phyloP scores from a whole-genome alignment of 2,113 vertebrate species.

The Herpailurus yagouaroundi region DNA sequence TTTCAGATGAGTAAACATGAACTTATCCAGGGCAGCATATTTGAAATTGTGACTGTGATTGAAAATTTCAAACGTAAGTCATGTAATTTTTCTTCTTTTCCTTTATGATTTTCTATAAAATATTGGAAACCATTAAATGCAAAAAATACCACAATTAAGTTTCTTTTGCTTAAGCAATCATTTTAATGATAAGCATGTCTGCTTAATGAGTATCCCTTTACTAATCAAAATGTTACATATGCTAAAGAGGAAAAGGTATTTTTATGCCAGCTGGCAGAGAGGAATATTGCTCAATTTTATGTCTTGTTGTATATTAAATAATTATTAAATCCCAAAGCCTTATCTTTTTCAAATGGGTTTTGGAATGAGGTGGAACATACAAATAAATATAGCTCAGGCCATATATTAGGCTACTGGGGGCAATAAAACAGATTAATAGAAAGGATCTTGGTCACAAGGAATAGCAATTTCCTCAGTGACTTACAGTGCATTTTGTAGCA shows the following conservation, averaged over 20 bases:
- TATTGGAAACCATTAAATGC: neutral
- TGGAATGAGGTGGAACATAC: neutral
- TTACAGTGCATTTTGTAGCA: neutral
- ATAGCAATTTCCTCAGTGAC: neutral
- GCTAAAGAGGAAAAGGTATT: neutral
- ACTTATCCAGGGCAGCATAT: neutral
- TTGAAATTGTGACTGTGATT: neutral
- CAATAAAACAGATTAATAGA: neutral
- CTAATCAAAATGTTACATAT: neutral
- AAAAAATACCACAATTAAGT: neutral
- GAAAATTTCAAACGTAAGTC: neutral
- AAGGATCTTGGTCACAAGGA: neutral
- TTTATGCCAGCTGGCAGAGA: neutral
- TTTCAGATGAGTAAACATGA: neutral
- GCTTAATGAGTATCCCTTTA: neutral
- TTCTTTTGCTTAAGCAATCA: slow-evolving; percentile 23
- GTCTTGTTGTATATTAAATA: neutral
- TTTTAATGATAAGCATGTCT: neutral
- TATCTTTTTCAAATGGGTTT: neutral
- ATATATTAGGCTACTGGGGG: neutral
- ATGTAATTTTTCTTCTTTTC: neutral
- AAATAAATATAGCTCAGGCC: neutral
- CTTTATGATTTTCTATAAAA: neutral
- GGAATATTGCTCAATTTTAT: neutral
- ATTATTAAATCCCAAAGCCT: neutral